A percentile compares a stretch with the other conserved stretches of the same genome.
Conservation (phyloP, 92 coral and sea anemone species). For the Phenganax subtilis region DNA sequence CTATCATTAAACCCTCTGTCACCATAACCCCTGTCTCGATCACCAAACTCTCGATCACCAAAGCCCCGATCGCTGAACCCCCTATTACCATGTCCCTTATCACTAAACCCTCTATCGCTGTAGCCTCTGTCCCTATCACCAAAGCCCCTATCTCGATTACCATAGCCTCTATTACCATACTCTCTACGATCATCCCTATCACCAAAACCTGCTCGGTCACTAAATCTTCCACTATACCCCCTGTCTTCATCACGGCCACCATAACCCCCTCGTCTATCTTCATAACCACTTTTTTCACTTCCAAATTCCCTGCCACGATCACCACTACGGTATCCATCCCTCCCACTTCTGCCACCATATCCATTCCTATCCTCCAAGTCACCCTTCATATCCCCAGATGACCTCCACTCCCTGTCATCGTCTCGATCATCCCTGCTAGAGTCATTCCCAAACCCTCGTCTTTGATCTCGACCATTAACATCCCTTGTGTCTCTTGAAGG, state of each 20-base stretch:
- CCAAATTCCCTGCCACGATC: slow-evolving; percentile 36
- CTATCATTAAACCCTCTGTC: slow-evolving; percentile 18
- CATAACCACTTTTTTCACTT: slow-evolving; percentile 29
- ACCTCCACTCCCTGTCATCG: slow-evolving; percentile 42
- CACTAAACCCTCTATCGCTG: slow-evolving; percentile 39
- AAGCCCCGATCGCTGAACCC: neutral
- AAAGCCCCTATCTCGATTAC: slow-evolving; percentile 54
- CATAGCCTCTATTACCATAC: slow-evolving; percentile 54
- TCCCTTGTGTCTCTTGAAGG: slow-evolving; percentile 48
- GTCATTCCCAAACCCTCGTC: slow-evolving; percentile 44
- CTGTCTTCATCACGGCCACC: slow-evolving; percentile 35
- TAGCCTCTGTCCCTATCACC: slow-evolving; percentile 55
- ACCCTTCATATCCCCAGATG: slow-evolving; percentile 33
- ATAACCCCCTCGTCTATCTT: slow-evolving; percentile 27
- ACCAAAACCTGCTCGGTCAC: slow-evolving; percentile 20
- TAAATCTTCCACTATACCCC: slow-evolving; percentile 11
- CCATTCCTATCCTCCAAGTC: slow-evolving; percentile 40
- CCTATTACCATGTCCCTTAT: slow-evolving; percentile 41
- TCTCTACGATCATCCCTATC: slow-evolving; percentile 41
- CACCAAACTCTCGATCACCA: slow-evolving; percentile 25
- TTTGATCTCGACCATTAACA: slow-evolving; percentile 47
- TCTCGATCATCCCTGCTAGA: slow-evolving; percentile 37
- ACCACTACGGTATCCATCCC: slow-evolving; percentile 7
- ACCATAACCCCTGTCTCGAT: slow-evolving; percentile 35
- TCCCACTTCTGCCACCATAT: slow-evolving; percentile 23